A percentile compares a stretch with the other conserved stretches of the same genome.
Evolutionary conservation across 2,888 invertebrate species (phyloP).

Genomic region (Cylindroiulus punctatus): DNA sequence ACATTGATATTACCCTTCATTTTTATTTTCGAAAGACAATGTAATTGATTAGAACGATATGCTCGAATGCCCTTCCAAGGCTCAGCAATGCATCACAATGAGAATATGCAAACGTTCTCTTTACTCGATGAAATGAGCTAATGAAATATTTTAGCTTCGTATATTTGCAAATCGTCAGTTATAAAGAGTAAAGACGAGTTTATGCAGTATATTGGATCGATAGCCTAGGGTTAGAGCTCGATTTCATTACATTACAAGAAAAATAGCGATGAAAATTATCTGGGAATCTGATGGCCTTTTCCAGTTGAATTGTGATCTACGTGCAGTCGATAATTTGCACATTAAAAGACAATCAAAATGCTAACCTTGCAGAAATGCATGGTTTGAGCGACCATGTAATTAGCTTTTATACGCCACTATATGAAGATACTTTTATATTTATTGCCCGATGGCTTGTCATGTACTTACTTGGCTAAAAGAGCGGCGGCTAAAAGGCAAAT

Average conservation of each 20-base stretch:
- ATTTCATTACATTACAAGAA: background rate
- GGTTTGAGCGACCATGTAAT: constrained; percentile 12
- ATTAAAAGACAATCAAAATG: constrained; percentile 30
- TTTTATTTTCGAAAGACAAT: background rate
- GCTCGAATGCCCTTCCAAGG: background rate
- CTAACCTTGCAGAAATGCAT: background rate
- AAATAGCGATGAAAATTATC: constrained; percentile 25
- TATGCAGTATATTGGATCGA: background rate
- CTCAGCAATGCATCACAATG: background rate
- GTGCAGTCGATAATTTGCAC: constrained; percentile 32
- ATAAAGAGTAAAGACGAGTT: background rate
- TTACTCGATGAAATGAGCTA: background rate
- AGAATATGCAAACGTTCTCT: background rate
- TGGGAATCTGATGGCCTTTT: constrained; percentile 28
- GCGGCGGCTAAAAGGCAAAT: constrained; percentile 55
- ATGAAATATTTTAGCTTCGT: background rate
- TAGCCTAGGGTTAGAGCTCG: background rate
- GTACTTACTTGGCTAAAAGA: constrained; percentile 54
- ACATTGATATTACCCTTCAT: background rate
- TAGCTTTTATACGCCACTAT: constrained; percentile 10
- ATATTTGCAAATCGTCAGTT: background rate
- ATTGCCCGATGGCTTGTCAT: constrained; percentile 21
- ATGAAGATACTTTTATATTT: constrained; percentile 14
- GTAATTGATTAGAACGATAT: background rate
- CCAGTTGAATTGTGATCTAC: constrained; percentile 43